Evolutionary conservation across 2,113 vertebrate genomes (phyloP), one percentile per base, ranked within the genome.

Genomic region (Columba janthina): DNA sequence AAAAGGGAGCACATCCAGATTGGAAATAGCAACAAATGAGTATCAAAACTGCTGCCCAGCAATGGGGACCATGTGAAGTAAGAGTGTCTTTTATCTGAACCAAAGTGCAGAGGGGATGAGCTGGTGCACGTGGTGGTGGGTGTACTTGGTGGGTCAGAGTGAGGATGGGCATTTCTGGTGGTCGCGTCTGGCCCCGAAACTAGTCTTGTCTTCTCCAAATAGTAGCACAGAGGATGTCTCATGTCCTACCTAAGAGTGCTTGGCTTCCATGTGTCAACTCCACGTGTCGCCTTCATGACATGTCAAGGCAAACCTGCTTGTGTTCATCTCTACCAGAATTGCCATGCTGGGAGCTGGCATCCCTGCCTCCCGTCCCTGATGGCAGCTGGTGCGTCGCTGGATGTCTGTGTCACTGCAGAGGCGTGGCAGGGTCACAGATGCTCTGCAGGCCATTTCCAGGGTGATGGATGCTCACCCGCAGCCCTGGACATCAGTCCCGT

Each of bases 301-400:
- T 42, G 40, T 73, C 2, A 2, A 54, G 36, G 79, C 54, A 53
- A 70, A 77, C 22, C 5, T 3, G 5, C 54, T 57, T 32, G 3
- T 0, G 0, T 70, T 53, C 16, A 7, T 61, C 64, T 58, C 62
- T 29, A 26, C 29, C 8, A 9, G 36, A 53, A 15, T 0, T 26
- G 86, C 51, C 5, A 1, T 32, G 62, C 72, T 79, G 67, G 72
- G 50, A 76, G 51, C 20, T 32, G 65, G 26, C 8, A 1, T 25
- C 61, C 66, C 70, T 62, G 57, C 86, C 61, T 61, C 77, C 62
- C 1, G 0, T 69, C 61, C 54, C 54, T 14, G 6, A 11, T 10
- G 34, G 56, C 65, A 50, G 65, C 88, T 54, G 62, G 9, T 42
- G 76, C 16, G 10, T 50, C n/a, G 83, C 83, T 64, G 83, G 46